Percentiles rank a stretch among this genome's conserved stretches.
These are phyloP conservation scores for Ischnura elegans DNA, from an alignment of 2,888 invertebrate genomes.

Conservation along the genomic window DNA sequence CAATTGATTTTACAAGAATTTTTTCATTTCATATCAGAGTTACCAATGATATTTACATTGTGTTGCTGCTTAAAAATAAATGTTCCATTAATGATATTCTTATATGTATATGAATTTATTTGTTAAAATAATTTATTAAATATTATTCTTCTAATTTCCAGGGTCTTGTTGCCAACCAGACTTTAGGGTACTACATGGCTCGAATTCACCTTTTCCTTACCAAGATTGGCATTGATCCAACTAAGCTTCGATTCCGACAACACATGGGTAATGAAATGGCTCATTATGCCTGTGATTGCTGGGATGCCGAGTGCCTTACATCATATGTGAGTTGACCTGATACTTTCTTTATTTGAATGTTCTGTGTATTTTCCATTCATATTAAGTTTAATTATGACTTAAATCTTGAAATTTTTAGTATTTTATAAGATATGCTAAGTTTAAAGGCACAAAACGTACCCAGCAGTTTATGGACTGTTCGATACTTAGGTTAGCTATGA, in stretches of 20 bases:
- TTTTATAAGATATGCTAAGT: too few species aligned
- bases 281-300: conserved; percentile 99
- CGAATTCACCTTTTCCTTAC: conserved; percentile 94
- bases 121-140: not conserved
- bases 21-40: too few species aligned
- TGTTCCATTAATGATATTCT: too few species aligned
- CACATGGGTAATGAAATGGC: conserved; percentile 99
- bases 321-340: conserved; percentile 85
- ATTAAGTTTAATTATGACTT: too few species aligned
- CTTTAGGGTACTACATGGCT: conserved; percentile 98
- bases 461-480: too few species aligned
- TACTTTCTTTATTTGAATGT: conserved; percentile 67
- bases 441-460: too few species aligned
- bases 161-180: conserved; percentile 96
- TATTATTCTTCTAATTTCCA: conserved; percentile 74
- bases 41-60: too few species aligned
- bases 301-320: conserved; percentile 99
- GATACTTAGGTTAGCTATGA: too few species aligned
- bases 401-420: too few species aligned
- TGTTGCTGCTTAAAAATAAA: too few species aligned
- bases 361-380: not conserved
- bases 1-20: too few species aligned
- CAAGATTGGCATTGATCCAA: conserved; percentile 91
- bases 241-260: conserved; percentile 95
- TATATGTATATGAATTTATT: too few species aligned